Evolutionary conservation across 2,113 vertebrate genomes (phyloP).

Genomic region (Chascanopsetta lugubris): DNA sequence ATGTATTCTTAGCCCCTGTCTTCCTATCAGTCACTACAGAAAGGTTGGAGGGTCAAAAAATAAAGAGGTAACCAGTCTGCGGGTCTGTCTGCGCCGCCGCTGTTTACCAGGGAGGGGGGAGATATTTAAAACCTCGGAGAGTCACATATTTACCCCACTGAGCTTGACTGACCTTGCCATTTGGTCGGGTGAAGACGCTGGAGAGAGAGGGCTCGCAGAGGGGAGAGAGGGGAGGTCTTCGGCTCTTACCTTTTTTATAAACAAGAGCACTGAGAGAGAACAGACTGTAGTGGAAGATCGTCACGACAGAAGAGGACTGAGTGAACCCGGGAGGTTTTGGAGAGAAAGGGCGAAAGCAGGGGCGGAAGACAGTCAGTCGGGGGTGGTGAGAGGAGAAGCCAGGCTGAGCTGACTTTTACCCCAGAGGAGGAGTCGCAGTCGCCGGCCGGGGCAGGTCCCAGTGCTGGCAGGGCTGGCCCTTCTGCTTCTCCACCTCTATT

Average conservation of each 20-base stretch:
- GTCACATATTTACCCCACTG: slow-evolving; percentile 81
- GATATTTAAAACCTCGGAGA: slow-evolving; percentile 70
- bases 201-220: slow-evolving; percentile 61
- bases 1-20: slow-evolving; percentile 84
- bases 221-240: slow-evolving; percentile 32
- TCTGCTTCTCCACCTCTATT: slow-evolving; percentile 80
- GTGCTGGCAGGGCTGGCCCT: slow-evolving; percentile 78
- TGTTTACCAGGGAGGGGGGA: slow-evolving; percentile 80
- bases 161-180: slow-evolving; percentile 76
- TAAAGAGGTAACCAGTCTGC: slow-evolving; percentile 84
- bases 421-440: slow-evolving; percentile 78
- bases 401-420: slow-evolving; percentile 74
- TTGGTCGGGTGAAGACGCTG: slow-evolving; percentile 71
- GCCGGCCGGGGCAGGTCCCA: slow-evolving; percentile 77
- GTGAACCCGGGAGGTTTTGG: slow-evolving; percentile 27
- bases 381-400: slow-evolving; percentile 55
- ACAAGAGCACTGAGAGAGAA: slow-evolving; percentile 20
- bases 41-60: slow-evolving; percentile 87
- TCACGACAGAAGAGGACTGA: slow-evolving; percentile 26
- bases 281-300: slow-evolving; percentile 20
- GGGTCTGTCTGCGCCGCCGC: slow-evolving; percentile 72
- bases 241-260: slow-evolving; percentile 15
- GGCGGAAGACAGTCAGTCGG: slow-evolving; percentile 23
- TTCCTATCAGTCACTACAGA: slow-evolving; percentile 84
- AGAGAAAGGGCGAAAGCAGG: slow-evolving; percentile 22